phyloP scores from a whole-genome alignment of 2,113 vertebrate genomes.

The Procavia capensis region DNA sequence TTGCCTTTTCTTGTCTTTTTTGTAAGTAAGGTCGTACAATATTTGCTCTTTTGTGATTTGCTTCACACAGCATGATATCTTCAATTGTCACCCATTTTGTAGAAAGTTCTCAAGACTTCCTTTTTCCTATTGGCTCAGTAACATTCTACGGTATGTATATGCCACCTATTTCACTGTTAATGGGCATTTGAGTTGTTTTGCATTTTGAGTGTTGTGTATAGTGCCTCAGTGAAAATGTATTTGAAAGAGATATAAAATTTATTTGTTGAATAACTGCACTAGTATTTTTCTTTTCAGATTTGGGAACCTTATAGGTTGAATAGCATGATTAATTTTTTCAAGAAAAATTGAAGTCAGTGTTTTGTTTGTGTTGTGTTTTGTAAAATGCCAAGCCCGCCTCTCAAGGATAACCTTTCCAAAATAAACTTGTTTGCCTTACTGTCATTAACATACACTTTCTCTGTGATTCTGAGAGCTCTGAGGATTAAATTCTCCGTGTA shows the following conservation, averaged over 20 bases:
- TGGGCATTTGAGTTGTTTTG: too few relatives aligned
- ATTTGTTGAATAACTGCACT: neutral
- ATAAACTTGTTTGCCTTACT: constrained; percentile 77
- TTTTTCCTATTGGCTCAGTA: too few relatives aligned
- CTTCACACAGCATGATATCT: too few relatives aligned
- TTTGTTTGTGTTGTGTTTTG: constrained; percentile 69
- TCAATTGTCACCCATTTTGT: too few relatives aligned
- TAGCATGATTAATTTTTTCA: constrained; percentile 55
- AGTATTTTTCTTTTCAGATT: constrained; percentile 54
- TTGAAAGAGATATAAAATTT: neutral
- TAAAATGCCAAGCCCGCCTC: constrained; percentile 68
- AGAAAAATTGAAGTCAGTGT: constrained; percentile 59
- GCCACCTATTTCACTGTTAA: too few relatives aligned
- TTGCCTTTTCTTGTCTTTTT: too few relatives aligned
- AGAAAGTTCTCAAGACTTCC: too few relatives aligned
- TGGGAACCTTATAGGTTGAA: constrained; percentile 66
- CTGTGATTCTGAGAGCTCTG: constrained; percentile 81
- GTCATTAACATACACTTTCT: constrained; percentile 82
- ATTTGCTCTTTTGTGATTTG: too few relatives aligned
- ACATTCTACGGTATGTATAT: too few relatives aligned
- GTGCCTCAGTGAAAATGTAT: neutral
- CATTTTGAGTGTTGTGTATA: too few relatives aligned
- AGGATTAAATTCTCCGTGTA: constrained; percentile 80
- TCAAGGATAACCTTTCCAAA: constrained; percentile 83
- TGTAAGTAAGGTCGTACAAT: too few relatives aligned